A percentile compares a stretch with the other conserved stretches of the same genome.
Conservation (phyloP, 2,797 vertebrate species). For the Chloroceryle inda region DNA sequence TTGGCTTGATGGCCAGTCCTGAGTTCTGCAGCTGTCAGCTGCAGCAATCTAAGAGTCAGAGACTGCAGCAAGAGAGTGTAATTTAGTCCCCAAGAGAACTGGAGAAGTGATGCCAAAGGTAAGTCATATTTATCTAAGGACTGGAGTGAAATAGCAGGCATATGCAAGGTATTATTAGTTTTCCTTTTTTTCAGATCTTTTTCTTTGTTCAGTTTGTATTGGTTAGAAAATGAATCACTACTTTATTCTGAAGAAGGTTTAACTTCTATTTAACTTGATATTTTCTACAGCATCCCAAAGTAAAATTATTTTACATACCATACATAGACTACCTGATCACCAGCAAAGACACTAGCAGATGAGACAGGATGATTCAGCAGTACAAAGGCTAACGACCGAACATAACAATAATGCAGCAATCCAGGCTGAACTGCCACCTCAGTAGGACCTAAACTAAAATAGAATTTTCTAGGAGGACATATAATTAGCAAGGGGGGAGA, state of each 20-base stretch:
- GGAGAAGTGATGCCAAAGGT: conserved; percentile 39
- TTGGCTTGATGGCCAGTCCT: neutral
- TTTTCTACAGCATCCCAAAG: neutral
- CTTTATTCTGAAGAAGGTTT: neutral
- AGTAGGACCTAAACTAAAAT: neutral
- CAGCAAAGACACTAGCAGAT: neutral
- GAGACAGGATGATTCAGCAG: conserved; percentile 56
- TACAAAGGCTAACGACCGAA: neutral
- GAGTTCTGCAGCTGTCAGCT: conserved; percentile 55
- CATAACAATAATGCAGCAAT: neutral
- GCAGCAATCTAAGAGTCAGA: conserved; percentile 18
- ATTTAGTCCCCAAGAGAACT: conserved; percentile 16
- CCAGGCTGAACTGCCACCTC: neutral
- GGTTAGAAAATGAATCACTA: neutral
- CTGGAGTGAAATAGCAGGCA: neutral
- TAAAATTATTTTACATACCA: neutral
- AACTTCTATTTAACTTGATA: neutral
- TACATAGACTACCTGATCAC: neutral
- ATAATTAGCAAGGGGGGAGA: neutral
- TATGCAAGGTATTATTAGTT: neutral
- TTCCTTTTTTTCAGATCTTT: neutral
- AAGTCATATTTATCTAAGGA: conserved; percentile 8
- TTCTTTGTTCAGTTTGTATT: neutral
- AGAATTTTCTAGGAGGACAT: neutral
- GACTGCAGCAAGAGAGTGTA: conserved; percentile 32